phyloP scores from a whole-genome alignment of 2,888 invertebrate species.

The Meliscaeva auricollis region DNA sequence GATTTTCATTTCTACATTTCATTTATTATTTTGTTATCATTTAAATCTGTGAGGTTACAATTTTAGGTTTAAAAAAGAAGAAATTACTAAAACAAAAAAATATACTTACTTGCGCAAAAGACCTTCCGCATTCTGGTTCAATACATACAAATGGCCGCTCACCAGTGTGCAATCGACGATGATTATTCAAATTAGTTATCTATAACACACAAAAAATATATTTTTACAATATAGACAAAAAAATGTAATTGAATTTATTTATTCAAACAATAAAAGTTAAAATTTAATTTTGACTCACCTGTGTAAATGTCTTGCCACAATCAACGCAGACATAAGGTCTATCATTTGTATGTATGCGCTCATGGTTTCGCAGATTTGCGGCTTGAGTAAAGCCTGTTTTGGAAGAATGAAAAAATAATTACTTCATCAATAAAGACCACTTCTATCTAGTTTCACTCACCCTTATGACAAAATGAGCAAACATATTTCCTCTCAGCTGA shows the following conservation, averaged over 20 bases:
- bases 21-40: not conserved
- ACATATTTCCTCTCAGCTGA: conserved; percentile 84
- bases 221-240: not conserved
- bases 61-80: not conserved
- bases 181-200: conserved; percentile 84
- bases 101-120: conserved; percentile 83
- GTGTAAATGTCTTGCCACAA: conserved; percentile 84
- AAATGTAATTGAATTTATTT: not conserved
- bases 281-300: conserved; percentile 77
- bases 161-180: conserved; percentile 83
- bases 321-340: conserved; percentile 84
- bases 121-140: conserved; percentile 84
- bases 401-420: conserved; percentile 15
- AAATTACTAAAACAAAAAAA: not conserved
- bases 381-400: conserved; percentile 83
- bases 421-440: not conserved
- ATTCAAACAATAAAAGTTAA: not conserved
- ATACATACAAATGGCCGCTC: conserved; percentile 84
- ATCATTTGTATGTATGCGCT: conserved; percentile 84
- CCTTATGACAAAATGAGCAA: conserved; percentile 84
- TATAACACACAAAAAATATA: conserved; percentile 69
- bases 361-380: conserved; percentile 84
- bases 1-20: too few species aligned
- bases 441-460: conserved; percentile 77
- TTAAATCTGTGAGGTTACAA: not conserved